A percentile compares a stretch with the other conserved stretches of the same genome.
Conservation (phyloP, 2,113 vertebrate species). For the Proteles cristata region DNA sequence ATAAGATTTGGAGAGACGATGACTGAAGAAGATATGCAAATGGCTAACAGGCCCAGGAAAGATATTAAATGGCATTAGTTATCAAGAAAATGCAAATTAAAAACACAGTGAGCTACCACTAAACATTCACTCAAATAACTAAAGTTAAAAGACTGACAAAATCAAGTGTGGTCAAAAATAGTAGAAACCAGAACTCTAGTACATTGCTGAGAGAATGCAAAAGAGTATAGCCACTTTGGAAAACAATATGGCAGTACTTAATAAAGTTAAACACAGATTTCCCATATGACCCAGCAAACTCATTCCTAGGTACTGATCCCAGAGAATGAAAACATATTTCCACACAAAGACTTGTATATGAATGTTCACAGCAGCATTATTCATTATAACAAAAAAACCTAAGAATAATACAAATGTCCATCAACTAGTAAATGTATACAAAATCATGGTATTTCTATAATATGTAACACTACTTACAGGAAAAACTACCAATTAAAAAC, state of each 20-base stretch:
- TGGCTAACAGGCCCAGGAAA: background rate
- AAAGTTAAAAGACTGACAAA: background rate
- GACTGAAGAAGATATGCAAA: slow-evolving; percentile 12
- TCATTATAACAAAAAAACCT: background rate
- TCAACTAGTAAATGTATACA: background rate
- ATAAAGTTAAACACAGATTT: background rate
- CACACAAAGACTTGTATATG: background rate
- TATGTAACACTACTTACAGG: background rate
- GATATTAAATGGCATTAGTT: background rate
- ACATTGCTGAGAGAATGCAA: background rate
- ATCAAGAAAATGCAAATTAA: slow-evolving; percentile 58
- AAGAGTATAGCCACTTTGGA: background rate
- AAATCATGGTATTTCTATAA: background rate
- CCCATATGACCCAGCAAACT: background rate
- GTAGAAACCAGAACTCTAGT: background rate
- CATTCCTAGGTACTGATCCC: background rate
- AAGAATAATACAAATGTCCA: slow-evolving; percentile 10
- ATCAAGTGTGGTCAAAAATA: background rate
- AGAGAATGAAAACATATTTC: slow-evolving; percentile 26
- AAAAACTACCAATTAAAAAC: slow-evolving; percentile 18
- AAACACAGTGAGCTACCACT: background rate
- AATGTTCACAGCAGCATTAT: background rate
- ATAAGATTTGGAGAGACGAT: background rate
- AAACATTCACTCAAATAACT: slow-evolving; percentile 4
- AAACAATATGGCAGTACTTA: background rate